A percentile compares a stretch with the other conserved stretches of the same genome.
Evolutionary conservation across 2,113 vertebrate species (phyloP).

Genomic region (Oncorhynchus mykiss): DNA sequence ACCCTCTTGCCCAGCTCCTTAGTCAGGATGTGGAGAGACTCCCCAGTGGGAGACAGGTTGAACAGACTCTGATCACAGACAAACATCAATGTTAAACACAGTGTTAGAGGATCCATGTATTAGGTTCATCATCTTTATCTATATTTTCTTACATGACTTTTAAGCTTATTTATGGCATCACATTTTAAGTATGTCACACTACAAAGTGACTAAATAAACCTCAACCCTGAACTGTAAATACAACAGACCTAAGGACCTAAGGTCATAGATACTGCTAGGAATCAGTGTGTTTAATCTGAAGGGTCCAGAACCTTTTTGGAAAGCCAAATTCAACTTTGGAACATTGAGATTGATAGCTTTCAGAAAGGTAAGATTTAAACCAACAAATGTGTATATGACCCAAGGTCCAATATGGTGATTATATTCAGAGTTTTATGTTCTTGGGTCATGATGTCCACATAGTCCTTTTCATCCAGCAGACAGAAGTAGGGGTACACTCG

Average conservation of each 20-base stretch:
- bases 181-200: too few species aligned
- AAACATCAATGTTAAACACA: too few species aligned
- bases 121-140: too few species aligned
- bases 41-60: slow-evolving; percentile 79
- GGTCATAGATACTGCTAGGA: too few species aligned
- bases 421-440: slow-evolving; percentile 61
- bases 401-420: slow-evolving; percentile 35
- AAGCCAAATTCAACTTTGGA: too few species aligned
- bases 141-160: slow-evolving; percentile 31
- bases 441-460: slow-evolving; percentile 85
- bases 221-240: not conserved
- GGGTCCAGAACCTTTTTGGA: too few species aligned
- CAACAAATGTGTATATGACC: too few species aligned
- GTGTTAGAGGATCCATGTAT: too few species aligned
- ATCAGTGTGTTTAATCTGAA: too few species aligned
- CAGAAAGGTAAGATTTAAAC: too few species aligned
- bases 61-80: not conserved
- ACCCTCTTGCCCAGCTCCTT: slow-evolving; percentile 76
- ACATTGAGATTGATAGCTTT: too few species aligned
- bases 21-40: slow-evolving; percentile 77
- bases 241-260: not conserved
- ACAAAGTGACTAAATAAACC: too few species aligned
- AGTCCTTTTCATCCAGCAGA: slow-evolving; percentile 80
- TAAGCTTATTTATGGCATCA: slow-evolving; percentile 55
- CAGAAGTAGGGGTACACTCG: slow-evolving; percentile 82